Percentiles rank a stretch among this genome's conserved stretches.
Conservation (phyloP, 2,888 invertebrate species). For the Cacoxenus indagator region DNA sequence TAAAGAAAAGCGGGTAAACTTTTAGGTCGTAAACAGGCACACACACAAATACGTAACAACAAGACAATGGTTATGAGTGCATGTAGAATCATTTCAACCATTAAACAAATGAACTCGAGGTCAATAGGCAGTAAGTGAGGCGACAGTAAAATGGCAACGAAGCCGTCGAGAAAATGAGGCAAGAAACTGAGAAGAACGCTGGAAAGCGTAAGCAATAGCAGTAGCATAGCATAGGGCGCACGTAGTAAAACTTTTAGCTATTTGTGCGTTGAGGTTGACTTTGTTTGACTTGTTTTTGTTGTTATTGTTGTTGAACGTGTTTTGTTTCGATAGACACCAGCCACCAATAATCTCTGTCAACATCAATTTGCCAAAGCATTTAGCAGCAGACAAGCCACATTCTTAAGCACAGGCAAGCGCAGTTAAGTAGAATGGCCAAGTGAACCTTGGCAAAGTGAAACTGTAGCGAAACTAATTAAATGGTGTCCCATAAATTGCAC, state of each 20-base stretch:
- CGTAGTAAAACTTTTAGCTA: neutral
- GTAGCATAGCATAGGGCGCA: slow-evolving; percentile 1
- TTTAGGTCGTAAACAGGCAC: slow-evolving; percentile 28
- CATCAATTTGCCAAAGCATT: slow-evolving; percentile 59
- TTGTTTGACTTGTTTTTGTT: neutral
- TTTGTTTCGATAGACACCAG: slow-evolving; percentile 20
- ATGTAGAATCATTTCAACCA: slow-evolving; percentile 42
- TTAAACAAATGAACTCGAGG: slow-evolving; percentile 59
- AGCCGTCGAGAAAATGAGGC: neutral
- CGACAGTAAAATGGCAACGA: neutral
- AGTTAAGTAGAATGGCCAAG: neutral
- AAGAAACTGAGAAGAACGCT: neutral
- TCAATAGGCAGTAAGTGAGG: slow-evolving; percentile 40
- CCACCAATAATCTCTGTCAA: slow-evolving; percentile 65
- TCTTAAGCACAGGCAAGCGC: neutral
- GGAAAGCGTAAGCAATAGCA: neutral
- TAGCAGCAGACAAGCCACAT: slow-evolving; percentile 7
- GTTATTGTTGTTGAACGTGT: neutral
- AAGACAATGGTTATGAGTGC: neutral
- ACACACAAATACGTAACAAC: neutral
- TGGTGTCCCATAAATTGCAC: slow-evolving; percentile 68
- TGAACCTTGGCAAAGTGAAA: neutral
- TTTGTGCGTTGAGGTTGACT: slow-evolving; percentile 6
- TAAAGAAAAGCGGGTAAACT: slow-evolving; percentile 37
- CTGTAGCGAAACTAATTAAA: slow-evolving; percentile 63